Conservation (phyloP, 1,140 invertebrate genomes). For the Caenorhabditis briggsae region DNA sequence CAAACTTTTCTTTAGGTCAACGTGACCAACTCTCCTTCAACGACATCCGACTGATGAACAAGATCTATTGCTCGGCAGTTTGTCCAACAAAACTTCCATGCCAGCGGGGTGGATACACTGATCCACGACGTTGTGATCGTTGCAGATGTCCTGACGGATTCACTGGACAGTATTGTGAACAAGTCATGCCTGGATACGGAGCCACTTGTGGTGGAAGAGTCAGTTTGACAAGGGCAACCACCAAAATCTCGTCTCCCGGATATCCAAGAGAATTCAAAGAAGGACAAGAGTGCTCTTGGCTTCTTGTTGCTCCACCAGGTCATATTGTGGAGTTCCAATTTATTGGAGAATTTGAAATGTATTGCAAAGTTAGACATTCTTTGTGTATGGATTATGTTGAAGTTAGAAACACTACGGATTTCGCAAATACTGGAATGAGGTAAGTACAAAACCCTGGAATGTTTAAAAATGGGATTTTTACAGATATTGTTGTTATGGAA, state of each 20-base stretch:
- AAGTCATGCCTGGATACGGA: conserved; percentile 78
- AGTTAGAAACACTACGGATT: conserved; percentile 77
- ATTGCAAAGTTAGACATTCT: conserved; percentile 75
- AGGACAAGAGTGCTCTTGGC: conserved; percentile 77
- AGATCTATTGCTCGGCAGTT: conserved; percentile 74
- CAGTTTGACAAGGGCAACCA: conserved; percentile 68
- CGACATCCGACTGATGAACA: conserved; percentile 77
- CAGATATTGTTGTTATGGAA: conserved; percentile 77
- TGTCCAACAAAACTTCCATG: conserved; percentile 74
- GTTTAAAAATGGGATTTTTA: neutral
- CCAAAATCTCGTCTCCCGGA: conserved; percentile 70
- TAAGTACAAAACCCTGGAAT: conserved; percentile 15
- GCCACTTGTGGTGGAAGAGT: conserved; percentile 74
- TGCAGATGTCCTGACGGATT: conserved; percentile 77
- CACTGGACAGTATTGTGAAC: conserved; percentile 75
- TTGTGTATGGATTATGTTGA: conserved; percentile 78
- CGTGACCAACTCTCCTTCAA: conserved; percentile 78
- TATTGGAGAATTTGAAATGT: conserved; percentile 77
- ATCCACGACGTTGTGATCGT: conserved; percentile 74
- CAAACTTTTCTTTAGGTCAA: conserved; percentile 53
- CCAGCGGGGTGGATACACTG: conserved; percentile 77
- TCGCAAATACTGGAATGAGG: conserved; percentile 78
- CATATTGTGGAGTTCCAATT: conserved; percentile 76
- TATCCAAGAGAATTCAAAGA: conserved; percentile 76
- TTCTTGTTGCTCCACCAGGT: conserved; percentile 72